phyloP scores from a whole-genome alignment of 2,888 invertebrate genomes.

The Phytoseiulus persimilis region DNA sequence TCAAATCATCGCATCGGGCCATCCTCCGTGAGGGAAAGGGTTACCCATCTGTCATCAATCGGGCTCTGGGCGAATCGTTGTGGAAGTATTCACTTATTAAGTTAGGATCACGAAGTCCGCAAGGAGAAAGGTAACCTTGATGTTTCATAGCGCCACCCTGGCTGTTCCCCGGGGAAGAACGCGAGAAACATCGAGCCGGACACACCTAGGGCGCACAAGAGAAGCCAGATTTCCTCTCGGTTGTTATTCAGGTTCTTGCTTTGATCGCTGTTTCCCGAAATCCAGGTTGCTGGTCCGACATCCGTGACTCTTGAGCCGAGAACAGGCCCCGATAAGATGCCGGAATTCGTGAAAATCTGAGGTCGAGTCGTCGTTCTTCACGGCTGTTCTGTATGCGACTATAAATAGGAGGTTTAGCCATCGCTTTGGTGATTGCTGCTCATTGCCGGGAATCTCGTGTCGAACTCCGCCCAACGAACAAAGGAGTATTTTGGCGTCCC shows the following conservation, averaged over 20 bases:
- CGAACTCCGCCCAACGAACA: background rate
- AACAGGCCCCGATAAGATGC: background rate
- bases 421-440: background rate
- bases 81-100: background rate
- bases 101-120: background rate
- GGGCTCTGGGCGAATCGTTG: background rate
- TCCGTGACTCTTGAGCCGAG: background rate
- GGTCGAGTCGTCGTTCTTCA: background rate
- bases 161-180: background rate
- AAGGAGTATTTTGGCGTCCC: background rate
- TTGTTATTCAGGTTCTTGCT: background rate
- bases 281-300: background rate
- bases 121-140: background rate
- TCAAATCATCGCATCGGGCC: background rate
- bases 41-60: background rate
- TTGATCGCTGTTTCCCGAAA: background rate
- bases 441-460: background rate
- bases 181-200: background rate
- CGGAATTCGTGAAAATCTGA: background rate
- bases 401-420: background rate
- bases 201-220: background rate
- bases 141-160: background rate
- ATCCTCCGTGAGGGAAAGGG: background rate
- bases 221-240: background rate
- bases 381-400: background rate